Conservation (phyloP, 2,113 vertebrate genomes). For the Microtus pennsylvanicus region DNA sequence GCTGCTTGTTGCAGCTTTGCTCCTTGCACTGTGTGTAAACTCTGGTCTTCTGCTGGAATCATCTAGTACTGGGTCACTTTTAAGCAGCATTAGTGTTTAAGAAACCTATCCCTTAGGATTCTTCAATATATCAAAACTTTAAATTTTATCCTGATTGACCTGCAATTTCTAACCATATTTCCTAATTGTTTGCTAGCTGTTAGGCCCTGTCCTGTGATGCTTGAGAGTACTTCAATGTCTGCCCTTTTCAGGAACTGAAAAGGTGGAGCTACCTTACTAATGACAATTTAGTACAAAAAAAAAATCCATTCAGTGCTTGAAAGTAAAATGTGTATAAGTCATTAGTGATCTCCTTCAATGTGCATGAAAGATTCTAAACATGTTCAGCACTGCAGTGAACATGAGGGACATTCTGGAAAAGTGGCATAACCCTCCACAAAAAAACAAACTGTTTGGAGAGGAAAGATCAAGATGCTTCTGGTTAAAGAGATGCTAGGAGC, state of each 20-base stretch:
- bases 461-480: neutral
- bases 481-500: constrained; percentile 19
- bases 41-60: neutral
- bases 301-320: neutral
- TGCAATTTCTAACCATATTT: constrained; percentile 1
- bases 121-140: neutral
- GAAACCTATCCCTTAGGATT: neutral
- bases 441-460: neutral
- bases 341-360: neutral
- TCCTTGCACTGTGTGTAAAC: neutral
- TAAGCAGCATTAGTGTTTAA: neutral
- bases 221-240: neutral
- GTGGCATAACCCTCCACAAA: neutral
- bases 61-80: neutral
- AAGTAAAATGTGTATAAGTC: neutral
- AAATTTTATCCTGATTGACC: neutral
- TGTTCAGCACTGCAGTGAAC: neutral
- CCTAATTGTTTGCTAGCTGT: neutral
- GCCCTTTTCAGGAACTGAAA: neutral
- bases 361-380: neutral
- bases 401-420: neutral
- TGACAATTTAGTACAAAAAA: neutral
- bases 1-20: neutral
- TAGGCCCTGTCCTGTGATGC: neutral
- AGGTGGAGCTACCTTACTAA: neutral